phyloP scores from a whole-genome alignment of 2,888 invertebrate species.

The Palloptera scutellata region DNA sequence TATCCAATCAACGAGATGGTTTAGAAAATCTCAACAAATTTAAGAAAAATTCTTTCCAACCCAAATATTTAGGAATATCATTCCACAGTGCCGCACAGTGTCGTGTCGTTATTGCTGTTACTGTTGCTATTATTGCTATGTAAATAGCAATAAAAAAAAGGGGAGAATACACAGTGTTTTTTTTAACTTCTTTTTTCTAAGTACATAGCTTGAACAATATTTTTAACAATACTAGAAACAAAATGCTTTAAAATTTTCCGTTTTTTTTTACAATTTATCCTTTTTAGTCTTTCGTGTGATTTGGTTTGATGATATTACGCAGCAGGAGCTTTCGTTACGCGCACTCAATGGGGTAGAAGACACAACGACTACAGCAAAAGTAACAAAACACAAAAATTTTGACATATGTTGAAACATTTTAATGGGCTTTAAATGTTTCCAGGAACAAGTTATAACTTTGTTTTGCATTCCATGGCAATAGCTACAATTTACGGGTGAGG shows the following conservation, averaged over 20 bases:
- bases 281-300: neutral
- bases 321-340: slow-evolving; percentile 5
- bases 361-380: neutral
- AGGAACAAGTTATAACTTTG: too few species aligned
- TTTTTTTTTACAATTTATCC: neutral
- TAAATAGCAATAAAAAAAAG: slow-evolving; percentile 14
- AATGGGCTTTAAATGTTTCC: slow-evolving; percentile 16
- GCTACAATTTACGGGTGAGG: too few species aligned
- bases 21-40: too few species aligned
- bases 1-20: too few species aligned
- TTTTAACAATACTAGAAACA: neutral
- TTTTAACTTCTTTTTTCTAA: neutral
- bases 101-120: too few species aligned
- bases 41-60: too few species aligned
- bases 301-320: slow-evolving; percentile 11
- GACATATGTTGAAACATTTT: slow-evolving; percentile 19
- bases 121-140: slow-evolving; percentile 3
- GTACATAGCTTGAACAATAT: too few species aligned
- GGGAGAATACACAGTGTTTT: neutral
- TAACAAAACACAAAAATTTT: neutral
- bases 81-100: too few species aligned
- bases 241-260: neutral
- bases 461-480: too few species aligned
- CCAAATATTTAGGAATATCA: too few species aligned
- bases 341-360: slow-evolving; percentile 14